phyloP scores from a whole-genome alignment of 2,113 vertebrate species.

The Cyprinodon brontotheroides region DNA sequence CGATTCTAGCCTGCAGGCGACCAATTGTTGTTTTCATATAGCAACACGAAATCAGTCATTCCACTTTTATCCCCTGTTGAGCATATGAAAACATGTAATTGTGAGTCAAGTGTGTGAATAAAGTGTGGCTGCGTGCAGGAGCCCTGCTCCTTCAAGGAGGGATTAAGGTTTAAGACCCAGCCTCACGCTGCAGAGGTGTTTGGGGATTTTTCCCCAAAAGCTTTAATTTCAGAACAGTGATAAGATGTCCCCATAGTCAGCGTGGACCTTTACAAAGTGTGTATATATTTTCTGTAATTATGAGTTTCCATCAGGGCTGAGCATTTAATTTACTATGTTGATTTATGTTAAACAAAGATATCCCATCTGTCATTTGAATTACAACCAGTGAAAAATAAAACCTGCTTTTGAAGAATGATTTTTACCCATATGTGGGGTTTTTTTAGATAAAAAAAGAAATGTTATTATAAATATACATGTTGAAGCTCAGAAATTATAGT shows the following conservation, averaged over 20 bases:
- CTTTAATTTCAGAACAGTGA: not conserved
- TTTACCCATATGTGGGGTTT: not conserved
- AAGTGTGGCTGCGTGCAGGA: not conserved
- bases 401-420: not conserved
- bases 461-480: too few species aligned
- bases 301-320: not conserved
- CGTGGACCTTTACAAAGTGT: not conserved
- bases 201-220: not conserved
- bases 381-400: not conserved
- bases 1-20: not conserved
- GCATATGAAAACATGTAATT: not conserved
- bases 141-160: not conserved
- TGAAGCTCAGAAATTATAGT: too few species aligned
- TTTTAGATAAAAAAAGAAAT: not conserved
- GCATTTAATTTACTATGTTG: not conserved
- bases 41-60: not conserved
- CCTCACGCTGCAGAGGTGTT: not conserved
- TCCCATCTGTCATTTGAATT: not conserved
- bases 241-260: not conserved
- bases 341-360: not conserved
- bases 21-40: not conserved
- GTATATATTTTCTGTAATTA: not conserved
- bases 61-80: not conserved
- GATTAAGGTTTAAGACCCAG: not conserved
- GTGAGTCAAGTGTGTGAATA: not conserved